Conservation (phyloP, 64 coral and sea anemone species). For the Pocillopora damicornis region DNA sequence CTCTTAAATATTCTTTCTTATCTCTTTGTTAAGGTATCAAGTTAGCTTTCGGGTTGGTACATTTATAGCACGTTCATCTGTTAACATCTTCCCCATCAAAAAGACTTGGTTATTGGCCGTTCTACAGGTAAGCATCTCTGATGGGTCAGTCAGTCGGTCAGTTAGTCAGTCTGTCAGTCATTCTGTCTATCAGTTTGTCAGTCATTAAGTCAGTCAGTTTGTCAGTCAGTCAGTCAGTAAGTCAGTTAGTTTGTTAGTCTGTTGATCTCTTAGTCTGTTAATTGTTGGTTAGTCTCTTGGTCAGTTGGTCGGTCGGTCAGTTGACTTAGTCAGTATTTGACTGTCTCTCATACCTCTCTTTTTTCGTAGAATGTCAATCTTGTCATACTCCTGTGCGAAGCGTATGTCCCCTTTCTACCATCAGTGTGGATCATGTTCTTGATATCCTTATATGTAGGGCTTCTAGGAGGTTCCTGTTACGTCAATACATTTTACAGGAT, state of each 20-base stretch:
- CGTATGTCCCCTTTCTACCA: conserved; percentile 81
- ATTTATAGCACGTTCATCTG: conserved; percentile 83
- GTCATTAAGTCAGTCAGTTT: too few relatives aligned
- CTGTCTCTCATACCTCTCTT: neutral
- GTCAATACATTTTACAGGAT: conserved; percentile 93
- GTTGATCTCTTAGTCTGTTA: too few relatives aligned
- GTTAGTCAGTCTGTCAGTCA: neutral
- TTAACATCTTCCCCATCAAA: conserved; percentile 74
- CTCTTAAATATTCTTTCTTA: too few relatives aligned
- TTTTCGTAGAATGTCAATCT: conserved; percentile 70
- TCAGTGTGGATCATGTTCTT: conserved; percentile 83
- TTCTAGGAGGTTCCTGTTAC: conserved; percentile 80
- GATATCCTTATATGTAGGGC: conserved; percentile 77
- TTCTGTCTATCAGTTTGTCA: neutral
- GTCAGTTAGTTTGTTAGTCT: too few relatives aligned
- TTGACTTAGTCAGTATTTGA: neutral
- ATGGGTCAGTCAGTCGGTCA: neutral
- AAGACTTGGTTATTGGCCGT: conserved; percentile 60
- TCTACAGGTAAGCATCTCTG: conserved; percentile 45
- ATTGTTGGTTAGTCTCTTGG: too few relatives aligned
- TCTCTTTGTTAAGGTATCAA: conserved; percentile 64
- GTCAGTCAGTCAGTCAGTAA: too few relatives aligned
- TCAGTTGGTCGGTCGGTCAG: too few relatives aligned
- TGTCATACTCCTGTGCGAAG: conserved; percentile 50
- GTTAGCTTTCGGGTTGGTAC: conserved; percentile 73